Evolutionary conservation across 2,797 vertebrate genomes (phyloP).

Genomic region (Scomberomorus guttatus): DNA sequence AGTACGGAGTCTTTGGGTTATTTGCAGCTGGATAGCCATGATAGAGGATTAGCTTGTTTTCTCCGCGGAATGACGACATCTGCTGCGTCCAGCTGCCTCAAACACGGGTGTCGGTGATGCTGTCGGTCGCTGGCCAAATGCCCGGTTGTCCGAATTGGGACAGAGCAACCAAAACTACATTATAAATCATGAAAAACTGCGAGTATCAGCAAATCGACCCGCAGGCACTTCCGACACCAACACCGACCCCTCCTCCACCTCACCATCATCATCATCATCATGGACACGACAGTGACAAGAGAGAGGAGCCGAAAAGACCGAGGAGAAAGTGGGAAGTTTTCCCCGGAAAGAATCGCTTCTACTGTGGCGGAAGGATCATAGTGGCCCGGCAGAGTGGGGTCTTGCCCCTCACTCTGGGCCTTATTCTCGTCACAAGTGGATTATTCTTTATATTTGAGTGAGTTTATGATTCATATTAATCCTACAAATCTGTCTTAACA

Average conservation of each 20-base stretch:
- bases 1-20: conserved; percentile 18
- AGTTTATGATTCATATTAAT: conserved; percentile 73
- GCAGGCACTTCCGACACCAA: conserved; percentile 76
- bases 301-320: conserved; percentile 57
- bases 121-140: conserved; percentile 22
- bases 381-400: conserved; percentile 92
- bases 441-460: conserved; percentile 96
- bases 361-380: conserved; percentile 92
- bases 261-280: background rate
- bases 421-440: conserved; percentile 90
- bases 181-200: conserved; percentile 89
- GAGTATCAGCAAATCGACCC: conserved; percentile 93
- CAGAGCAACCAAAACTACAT: conserved; percentile 20
- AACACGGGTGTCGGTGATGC: conserved; percentile 59
- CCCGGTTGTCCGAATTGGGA: conserved; percentile 46
- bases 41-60: conserved; percentile 36
- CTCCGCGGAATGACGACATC: conserved; percentile 40
- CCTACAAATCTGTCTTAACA: background rate
- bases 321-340: conserved; percentile 93
- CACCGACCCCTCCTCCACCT: conserved; percentile 54
- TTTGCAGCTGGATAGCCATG: conserved; percentile 19
- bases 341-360: conserved; percentile 95
- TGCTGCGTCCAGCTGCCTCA: conserved; percentile 11
- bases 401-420: conserved; percentile 92
- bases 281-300: conserved; percentile 33